These are phyloP conservation scores for Bungarus multicinctus DNA, from an alignment of 2,113 vertebrate species.

Conservation along the genomic window DNA sequence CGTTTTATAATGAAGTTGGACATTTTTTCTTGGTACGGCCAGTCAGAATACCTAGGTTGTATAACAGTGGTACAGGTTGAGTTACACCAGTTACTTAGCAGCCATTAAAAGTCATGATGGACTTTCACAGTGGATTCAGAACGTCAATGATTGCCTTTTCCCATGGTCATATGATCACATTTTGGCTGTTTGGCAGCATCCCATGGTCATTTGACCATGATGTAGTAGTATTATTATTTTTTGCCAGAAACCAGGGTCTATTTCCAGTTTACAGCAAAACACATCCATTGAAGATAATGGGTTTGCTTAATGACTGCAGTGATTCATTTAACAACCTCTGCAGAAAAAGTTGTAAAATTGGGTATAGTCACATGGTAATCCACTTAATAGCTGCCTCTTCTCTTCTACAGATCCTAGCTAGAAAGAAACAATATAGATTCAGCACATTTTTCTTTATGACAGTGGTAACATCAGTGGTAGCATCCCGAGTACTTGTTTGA, in stretches of 20 bases:
- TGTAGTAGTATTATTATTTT: not conserved
- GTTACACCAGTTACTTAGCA: not conserved
- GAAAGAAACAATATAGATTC: slow-evolving; percentile 27
- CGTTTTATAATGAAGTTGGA: not conserved
- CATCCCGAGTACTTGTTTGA: slow-evolving; percentile 1
- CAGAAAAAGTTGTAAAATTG: not conserved
- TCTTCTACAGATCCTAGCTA: not conserved
- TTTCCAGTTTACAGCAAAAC: not conserved
- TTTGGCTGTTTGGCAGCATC: not conserved
- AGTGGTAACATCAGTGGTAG: not conserved
- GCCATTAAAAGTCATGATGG: not conserved
- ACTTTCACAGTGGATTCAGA: not conserved
- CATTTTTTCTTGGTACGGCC: not conserved
- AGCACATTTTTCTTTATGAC: slow-evolving; percentile 29
- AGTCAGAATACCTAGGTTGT: not conserved
- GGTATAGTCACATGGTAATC: not conserved
- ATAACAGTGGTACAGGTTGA: not conserved
- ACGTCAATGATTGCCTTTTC: not conserved
- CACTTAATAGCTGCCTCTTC: not conserved
- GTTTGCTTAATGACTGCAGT: not conserved
- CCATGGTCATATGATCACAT: not conserved
- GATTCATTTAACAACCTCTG: not conserved
- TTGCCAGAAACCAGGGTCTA: not conserved
- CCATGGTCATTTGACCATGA: not conserved
- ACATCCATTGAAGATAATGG: not conserved